Percentiles rank a stretch among this genome's conserved stretches.
Conservation (phyloP, 2,797 vertebrate species). For the Pseudochromis fuscus region DNA sequence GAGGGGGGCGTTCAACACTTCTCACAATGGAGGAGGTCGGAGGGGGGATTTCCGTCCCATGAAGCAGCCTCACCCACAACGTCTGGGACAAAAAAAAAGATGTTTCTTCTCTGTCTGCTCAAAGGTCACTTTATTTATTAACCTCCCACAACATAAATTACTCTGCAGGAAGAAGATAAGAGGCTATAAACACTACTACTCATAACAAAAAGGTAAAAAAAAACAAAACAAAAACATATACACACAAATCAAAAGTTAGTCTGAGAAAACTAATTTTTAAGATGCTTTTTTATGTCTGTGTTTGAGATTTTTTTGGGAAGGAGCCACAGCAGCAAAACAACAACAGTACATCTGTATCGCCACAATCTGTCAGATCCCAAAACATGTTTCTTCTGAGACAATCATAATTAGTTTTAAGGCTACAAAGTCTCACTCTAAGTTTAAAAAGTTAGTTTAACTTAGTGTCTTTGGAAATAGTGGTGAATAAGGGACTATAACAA, state of each 20-base stretch:
- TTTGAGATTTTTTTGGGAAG: no score
- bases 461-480: background rate
- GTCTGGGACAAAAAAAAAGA: slow-evolving; percentile 4
- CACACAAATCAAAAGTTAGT: background rate
- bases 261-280: no score
- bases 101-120: slow-evolving; percentile 12
- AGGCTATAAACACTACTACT: background rate
- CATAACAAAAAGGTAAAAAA: no score
- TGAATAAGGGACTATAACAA: background rate
- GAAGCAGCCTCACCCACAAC: slow-evolving; percentile 54
- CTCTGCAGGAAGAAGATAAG: background rate
- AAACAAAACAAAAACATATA: background rate
- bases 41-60: slow-evolving; percentile 64
- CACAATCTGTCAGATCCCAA: no score
- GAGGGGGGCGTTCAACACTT: slow-evolving; percentile 16
- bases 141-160: background rate
- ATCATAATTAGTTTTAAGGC: background rate
- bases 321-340: no score
- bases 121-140: background rate
- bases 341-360: no score
- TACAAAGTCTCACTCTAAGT: background rate
- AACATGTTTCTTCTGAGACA: background rate
- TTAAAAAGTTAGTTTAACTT: background rate
- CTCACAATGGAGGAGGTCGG: slow-evolving; percentile 44
- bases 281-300: background rate